Evolutionary conservation across 2,797 vertebrate genomes (phyloP).

Genomic region (Halcyon badia): DNA sequence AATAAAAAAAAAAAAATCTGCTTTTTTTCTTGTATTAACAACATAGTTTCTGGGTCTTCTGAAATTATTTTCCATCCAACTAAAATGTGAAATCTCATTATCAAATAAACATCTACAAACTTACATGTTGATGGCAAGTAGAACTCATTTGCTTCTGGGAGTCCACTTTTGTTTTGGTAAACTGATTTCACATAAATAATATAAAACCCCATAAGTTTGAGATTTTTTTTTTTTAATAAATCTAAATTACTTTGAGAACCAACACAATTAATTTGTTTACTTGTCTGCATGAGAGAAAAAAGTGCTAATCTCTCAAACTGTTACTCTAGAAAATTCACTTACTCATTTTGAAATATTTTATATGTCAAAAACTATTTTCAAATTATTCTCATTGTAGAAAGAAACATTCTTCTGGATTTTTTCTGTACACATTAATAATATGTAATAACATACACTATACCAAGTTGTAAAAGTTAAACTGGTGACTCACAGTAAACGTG

Average conservation of each 20-base stretch:
- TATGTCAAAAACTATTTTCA: neutral
- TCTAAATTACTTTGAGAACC: neutral
- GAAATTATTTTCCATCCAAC: neutral
- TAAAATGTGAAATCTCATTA: neutral
- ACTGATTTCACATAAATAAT: neutral
- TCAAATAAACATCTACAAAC: neutral
- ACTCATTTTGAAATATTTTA: neutral
- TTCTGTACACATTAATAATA: neutral
- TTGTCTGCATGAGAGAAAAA: neutral
- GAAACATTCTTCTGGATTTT: neutral
- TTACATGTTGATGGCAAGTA: neutral
- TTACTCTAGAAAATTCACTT: neutral
- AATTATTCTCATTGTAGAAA: neutral
- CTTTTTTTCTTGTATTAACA: neutral
- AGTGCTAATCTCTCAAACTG: neutral
- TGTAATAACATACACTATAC: constrained; percentile 19
- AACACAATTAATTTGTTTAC: neutral
- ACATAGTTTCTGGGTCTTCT: neutral
- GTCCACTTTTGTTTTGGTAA: neutral
- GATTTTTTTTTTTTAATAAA: neutral
- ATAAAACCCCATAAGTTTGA: fast-evolving
- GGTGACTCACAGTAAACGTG: neutral
- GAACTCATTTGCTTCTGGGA: neutral
- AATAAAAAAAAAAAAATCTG: fast-evolving
- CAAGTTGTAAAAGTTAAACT: constrained; percentile 46